A percentile compares a stretch with the other conserved stretches of the same genome.
These are phyloP conservation scores for Olivierus martensii DNA, from an alignment of 1,140 invertebrate species.

Conservation along the genomic window DNA sequence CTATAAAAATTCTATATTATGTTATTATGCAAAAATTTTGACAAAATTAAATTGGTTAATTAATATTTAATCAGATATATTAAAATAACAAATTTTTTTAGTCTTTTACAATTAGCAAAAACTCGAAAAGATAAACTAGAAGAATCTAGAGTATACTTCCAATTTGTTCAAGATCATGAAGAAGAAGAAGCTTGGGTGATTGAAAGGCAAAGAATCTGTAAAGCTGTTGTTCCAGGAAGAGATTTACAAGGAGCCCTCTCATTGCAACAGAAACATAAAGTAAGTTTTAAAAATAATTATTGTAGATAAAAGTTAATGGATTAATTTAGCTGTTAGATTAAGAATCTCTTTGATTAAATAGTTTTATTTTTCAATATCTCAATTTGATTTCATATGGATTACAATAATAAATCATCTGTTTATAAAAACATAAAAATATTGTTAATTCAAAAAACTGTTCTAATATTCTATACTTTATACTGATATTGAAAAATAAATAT, in stretches of 20 bases:
- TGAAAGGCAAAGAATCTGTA: slow-evolving; percentile 82
- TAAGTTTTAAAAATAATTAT: slow-evolving; percentile 22
- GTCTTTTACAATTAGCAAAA: slow-evolving; percentile 43
- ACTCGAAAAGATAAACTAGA: slow-evolving; percentile 67
- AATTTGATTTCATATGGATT: too few relatives aligned
- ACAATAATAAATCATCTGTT: too few relatives aligned
- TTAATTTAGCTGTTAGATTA: not conserved
- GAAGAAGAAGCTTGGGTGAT: slow-evolving; percentile 87
- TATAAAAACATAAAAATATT: too few relatives aligned
- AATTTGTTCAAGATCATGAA: slow-evolving; percentile 84
- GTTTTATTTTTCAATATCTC: too few relatives aligned
- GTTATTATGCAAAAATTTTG: too few relatives aligned
- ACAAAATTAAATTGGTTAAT: too few relatives aligned
- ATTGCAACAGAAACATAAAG: slow-evolving; percentile 88
- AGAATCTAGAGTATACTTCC: slow-evolving; percentile 82
- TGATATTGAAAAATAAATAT: too few relatives aligned
- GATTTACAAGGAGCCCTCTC: slow-evolving; percentile 79
- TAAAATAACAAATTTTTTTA: not conserved
- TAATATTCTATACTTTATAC: too few relatives aligned
- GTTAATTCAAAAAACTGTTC: too few relatives aligned
- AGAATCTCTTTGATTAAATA: not conserved
- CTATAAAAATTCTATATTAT: too few relatives aligned
- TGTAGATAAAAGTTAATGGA: not conserved
- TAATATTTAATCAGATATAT: too few relatives aligned
- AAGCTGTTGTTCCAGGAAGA: slow-evolving; percentile 78